These are phyloP conservation scores for Kryptopterus vitreolus DNA, from an alignment of 2,797 vertebrate genomes.

Conservation along the genomic window DNA sequence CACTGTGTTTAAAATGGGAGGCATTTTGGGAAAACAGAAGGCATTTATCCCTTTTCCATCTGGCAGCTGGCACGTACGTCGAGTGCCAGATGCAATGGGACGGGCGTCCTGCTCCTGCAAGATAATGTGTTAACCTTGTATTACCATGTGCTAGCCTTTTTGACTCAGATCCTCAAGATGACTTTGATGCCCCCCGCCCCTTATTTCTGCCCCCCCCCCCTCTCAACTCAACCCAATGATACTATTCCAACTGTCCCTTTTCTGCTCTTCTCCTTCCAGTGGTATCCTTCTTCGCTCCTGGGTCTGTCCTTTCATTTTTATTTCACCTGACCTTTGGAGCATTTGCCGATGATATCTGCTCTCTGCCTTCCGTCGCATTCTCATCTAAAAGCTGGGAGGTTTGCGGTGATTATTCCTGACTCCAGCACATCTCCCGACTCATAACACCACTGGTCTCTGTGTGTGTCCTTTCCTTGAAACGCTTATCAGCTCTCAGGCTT, in stretches of 20 bases:
- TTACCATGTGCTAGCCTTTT: slow-evolving; percentile 33
- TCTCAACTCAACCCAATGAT: no score
- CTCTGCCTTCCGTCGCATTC: slow-evolving; percentile 13
- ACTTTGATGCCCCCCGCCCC: slow-evolving; percentile 11
- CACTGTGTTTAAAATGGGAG: slow-evolving; percentile 41
- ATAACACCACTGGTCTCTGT: slow-evolving; percentile 28
- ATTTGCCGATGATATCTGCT: slow-evolving; percentile 26
- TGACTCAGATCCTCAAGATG: slow-evolving; percentile 16
- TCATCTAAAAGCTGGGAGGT: slow-evolving; percentile 22
- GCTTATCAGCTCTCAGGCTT: slow-evolving; percentile 40
- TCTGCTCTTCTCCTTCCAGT: neutral
- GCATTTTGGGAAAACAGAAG: slow-evolving; percentile 39
- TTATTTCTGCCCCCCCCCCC: neutral
- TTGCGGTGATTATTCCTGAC: slow-evolving; percentile 17
- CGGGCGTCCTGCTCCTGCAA: slow-evolving; percentile 35
- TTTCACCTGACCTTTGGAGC: slow-evolving; percentile 29
- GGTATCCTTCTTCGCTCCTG: neutral
- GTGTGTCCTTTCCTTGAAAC: slow-evolving; percentile 38
- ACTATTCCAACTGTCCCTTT: neutral
- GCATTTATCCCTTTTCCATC: slow-evolving; percentile 51
- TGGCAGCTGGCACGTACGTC: slow-evolving; percentile 39
- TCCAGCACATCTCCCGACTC: slow-evolving; percentile 21
- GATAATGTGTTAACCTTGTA: slow-evolving; percentile 41
- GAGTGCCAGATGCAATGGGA: slow-evolving; percentile 49
- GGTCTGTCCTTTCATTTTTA: slow-evolving; percentile 26